Conservation (phyloP, 2,888 invertebrate species). For the Steromphala cineraria region DNA sequence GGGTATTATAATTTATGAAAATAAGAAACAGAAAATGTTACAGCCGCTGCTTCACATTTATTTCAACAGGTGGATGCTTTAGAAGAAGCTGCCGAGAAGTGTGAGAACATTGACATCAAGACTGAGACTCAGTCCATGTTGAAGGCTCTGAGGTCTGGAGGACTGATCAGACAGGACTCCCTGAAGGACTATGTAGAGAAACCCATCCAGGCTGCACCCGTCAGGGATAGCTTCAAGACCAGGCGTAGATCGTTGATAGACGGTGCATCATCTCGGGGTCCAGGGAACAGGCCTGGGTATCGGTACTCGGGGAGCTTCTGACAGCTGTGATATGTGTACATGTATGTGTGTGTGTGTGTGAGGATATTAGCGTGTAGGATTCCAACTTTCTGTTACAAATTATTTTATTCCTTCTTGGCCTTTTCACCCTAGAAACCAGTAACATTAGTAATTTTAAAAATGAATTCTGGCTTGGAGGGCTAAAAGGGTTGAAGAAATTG, state of each 20-base stretch:
- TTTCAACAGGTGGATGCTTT: neutral
- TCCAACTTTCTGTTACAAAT: too few relatives aligned
- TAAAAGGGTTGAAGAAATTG: too few relatives aligned
- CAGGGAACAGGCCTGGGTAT: neutral
- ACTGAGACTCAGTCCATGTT: neutral
- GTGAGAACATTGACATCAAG: neutral
- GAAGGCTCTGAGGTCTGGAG: neutral
- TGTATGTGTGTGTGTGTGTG: neutral
- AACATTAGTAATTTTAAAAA: too few relatives aligned
- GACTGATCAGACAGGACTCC: neutral
- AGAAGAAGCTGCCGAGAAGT: neutral
- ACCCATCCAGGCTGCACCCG: neutral
- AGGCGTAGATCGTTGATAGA: neutral
- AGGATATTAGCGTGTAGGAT: too few relatives aligned
- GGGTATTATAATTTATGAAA: too few relatives aligned
- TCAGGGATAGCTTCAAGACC: neutral
- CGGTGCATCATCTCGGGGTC: neutral
- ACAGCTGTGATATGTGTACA: neutral
- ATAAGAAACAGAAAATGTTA: too few relatives aligned
- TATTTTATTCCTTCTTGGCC: too few relatives aligned
- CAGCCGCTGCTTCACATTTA: too few relatives aligned
- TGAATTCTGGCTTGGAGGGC: too few relatives aligned
- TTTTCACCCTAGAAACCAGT: too few relatives aligned
- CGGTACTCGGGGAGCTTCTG: neutral
- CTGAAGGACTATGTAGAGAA: neutral